These are phyloP conservation scores for Nyctereutes procyonoides DNA, from an alignment of 2,113 vertebrate species.

Conservation along the genomic window DNA sequence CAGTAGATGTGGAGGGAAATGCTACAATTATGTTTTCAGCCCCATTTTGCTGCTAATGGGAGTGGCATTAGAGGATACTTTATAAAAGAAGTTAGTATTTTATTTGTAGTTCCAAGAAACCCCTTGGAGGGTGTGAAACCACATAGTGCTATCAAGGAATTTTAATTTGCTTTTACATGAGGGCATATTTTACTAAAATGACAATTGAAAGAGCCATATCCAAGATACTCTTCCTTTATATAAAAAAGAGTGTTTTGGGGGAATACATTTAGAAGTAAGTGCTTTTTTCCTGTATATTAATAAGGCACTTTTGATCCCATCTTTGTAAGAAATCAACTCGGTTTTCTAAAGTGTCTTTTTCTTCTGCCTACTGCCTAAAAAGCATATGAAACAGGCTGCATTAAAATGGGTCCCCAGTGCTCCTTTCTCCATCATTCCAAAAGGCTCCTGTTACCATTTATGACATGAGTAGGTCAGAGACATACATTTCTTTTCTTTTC, in stretches of 20 bases:
- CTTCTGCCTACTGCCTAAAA: not conserved
- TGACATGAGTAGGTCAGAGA: not conserved
- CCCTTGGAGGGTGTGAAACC: not conserved
- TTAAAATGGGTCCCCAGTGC: not conserved
- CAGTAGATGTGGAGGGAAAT: not conserved
- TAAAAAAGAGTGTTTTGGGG: conserved; percentile 40
- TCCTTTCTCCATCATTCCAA: not conserved
- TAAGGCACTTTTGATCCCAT: conserved; percentile 53
- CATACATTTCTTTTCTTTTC: not conserved
- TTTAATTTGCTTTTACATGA: conserved; percentile 62
- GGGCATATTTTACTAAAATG: conserved; percentile 56
- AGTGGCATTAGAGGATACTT: not conserved
- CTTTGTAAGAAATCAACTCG: conserved; percentile 45
- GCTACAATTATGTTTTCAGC: not conserved
- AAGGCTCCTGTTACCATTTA: not conserved
- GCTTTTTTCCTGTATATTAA: conserved; percentile 29
- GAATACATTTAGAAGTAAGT: conserved; percentile 42
- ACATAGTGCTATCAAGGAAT: conserved; percentile 28
- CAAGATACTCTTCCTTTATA: conserved; percentile 42
- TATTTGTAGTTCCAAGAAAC: conserved; percentile 55
- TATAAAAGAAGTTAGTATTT: conserved; percentile 48
- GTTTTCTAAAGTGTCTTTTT: conserved; percentile 43
- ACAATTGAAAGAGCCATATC: not conserved
- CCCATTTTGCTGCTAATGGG: not conserved
- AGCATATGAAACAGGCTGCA: not conserved